A percentile compares a stretch with the other conserved stretches of the same genome.
Conservation (phyloP, 2,797 vertebrate genomes). For the Steatocranus sp. region DNA sequence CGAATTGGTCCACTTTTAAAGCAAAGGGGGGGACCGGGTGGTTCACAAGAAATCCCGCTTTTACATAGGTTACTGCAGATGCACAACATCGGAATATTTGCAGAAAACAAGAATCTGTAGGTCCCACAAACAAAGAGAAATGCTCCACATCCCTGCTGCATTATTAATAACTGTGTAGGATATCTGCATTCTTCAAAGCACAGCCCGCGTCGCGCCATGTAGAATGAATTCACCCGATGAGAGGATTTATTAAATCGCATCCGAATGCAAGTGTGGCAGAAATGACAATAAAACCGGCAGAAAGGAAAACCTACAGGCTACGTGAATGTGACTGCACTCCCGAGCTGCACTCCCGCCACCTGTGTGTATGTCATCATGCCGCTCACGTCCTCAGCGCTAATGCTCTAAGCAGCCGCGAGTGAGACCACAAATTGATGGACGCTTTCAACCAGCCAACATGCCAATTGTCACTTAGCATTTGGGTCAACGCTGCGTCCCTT, state of each 20-base stretch:
- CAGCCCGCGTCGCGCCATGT: neutral
- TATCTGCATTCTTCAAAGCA: neutral
- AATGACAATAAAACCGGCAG: neutral
- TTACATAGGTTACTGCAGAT: neutral
- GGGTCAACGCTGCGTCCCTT: conserved; percentile 8
- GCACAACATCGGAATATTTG: neutral
- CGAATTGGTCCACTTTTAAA: no score
- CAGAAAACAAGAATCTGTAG: neutral
- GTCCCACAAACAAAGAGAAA: neutral
- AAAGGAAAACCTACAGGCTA: neutral
- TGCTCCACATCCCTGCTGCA: neutral
- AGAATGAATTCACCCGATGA: neutral
- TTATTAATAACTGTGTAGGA: neutral
- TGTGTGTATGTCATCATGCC: conserved; percentile 23
- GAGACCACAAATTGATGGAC: conserved; percentile 23
- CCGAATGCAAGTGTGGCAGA: neutral
- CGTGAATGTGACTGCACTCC: neutral
- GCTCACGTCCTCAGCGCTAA: conserved; percentile 1
- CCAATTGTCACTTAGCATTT: conserved; percentile 41
- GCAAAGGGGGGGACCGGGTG: no score
- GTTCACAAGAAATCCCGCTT: neutral
- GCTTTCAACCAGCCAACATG: conserved; percentile 17
- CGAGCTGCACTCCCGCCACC: neutral
- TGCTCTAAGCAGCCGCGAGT: conserved; percentile 2
- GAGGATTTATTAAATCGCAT: neutral